phyloP scores from a whole-genome alignment of 2,888 invertebrate species.

The Andrena camellia region DNA sequence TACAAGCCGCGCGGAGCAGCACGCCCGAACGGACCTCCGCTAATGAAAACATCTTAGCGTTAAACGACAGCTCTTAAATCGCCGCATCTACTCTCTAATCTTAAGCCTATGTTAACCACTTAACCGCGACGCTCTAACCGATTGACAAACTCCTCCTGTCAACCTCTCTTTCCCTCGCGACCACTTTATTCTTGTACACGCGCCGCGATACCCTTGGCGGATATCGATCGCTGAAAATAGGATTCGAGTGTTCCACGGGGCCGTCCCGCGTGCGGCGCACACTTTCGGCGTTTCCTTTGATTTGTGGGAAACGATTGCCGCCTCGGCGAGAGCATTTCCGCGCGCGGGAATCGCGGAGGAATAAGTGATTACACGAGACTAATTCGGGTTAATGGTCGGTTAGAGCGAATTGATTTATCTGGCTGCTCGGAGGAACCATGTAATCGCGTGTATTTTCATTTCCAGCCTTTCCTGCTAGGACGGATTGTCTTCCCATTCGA shows the following conservation, averaged over 20 bases:
- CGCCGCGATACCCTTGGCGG: constrained; percentile 18
- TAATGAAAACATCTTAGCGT: constrained; percentile 72
- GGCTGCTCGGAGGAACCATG: background rate
- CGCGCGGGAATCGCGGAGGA: constrained; percentile 26
- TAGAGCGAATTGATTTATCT: constrained; percentile 22
- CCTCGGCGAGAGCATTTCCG: constrained; percentile 17
- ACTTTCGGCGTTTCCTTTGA: constrained; percentile 16
- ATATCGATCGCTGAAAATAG: constrained; percentile 60
- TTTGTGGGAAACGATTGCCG: constrained; percentile 8
- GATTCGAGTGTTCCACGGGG: constrained; percentile 28
- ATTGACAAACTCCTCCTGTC: constrained; percentile 73
- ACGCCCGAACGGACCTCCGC: constrained; percentile 20
- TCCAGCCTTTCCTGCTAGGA: background rate
- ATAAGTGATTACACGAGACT: constrained; percentile 34
- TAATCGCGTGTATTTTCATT: background rate
- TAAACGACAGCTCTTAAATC: constrained; percentile 79
- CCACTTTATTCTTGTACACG: constrained; percentile 49
- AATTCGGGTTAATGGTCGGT: constrained; percentile 47
- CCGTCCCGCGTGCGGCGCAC: constrained; percentile 13
- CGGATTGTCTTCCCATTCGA: background rate
- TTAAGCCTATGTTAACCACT: constrained; percentile 79
- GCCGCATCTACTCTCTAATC: constrained; percentile 77
- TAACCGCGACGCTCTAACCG: constrained; percentile 78
- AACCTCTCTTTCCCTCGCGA: constrained; percentile 10
- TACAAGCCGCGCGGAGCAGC: constrained; percentile 35